Base-by-base conservation (phyloP, 2,113 vertebrate genomes). In the Otus sunia region DNA sequence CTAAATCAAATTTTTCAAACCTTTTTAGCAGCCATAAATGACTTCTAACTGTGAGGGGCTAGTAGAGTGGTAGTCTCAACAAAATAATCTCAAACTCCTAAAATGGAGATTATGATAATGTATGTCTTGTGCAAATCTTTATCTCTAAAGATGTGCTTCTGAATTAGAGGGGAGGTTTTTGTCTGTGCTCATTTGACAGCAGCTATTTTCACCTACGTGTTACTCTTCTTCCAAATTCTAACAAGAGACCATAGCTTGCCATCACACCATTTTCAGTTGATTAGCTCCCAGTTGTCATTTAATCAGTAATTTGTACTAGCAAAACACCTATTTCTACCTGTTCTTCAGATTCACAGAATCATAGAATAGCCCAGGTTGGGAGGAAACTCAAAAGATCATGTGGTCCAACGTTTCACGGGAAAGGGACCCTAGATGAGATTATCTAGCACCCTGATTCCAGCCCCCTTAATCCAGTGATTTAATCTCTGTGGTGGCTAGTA, bases 1-100 rank as follows among this genome's bases (percentile, higher is more conserved):
- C 47, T 75, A 90, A 87, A 93, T 67, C n/a, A 87, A 78, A 81
- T n/a, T 59, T 93, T 78, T 94, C 73, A 85, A 85, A 78, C 41
- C 22, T 30, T 63, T 77, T 85, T 82, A 75, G 32, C 41, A 66
- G 63, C 10, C 0, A 15, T 79, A 84, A 92, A 17, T 93, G 43
- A 50, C 25, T 94, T 84, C 21, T 76, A 64, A 22, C 59, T 67
- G 19, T 87, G 50, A 89, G 50, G 45, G 89, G 7, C 25, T 62
- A 62, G 12, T 56, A 80, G 47, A 86, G 25, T 2, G 3, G 12
- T 53, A 91, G 41, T 32, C n/a, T 55, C 41, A 85, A 71, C 78
- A 37, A 77, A 84, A 37, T 25, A 26, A 29, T 74, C 50, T 81
- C 36, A 85, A 23, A 55, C 20, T 75, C 13, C 17, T 50, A 41